Evolutionary conservation across 2,888 invertebrate species (phyloP).

Genomic region (Anaspis maculata): DNA sequence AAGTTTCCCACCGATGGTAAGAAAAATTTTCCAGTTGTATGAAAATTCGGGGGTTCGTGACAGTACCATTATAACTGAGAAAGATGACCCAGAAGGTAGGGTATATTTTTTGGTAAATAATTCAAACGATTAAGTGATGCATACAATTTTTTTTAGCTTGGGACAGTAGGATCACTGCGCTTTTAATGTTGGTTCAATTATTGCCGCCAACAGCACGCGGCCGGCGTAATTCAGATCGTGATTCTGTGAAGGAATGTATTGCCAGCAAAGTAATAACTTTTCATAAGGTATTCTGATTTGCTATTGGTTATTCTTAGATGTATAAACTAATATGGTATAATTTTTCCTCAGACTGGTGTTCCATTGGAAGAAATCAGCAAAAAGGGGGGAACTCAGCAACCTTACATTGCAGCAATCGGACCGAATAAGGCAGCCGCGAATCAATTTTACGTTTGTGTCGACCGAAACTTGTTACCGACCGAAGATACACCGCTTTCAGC

Average conservation of each 20-base stretch:
- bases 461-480: background rate
- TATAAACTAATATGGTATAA: background rate
- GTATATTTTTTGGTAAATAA: too few relatives aligned
- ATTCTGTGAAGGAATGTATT: background rate
- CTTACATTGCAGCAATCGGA: background rate
- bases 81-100: too few relatives aligned
- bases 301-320: background rate
- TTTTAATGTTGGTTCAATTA: background rate
- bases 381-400: background rate
- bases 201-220: background rate
- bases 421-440: background rate
- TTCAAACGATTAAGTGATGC: too few relatives aligned
- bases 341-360: background rate
- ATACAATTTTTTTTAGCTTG: slow-evolving; percentile 1
- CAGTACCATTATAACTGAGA: background rate
- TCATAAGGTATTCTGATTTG: background rate
- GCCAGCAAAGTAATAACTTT: background rate
- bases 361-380: background rate
- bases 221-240: background rate
- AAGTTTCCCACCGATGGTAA: background rate
- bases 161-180: background rate
- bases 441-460: background rate
- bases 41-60: background rate
- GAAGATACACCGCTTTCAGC: slow-evolving; percentile 1
- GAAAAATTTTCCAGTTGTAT: background rate